Evolutionary conservation across 2,888 invertebrate species (phyloP).

Genomic region (Cerastis leucographa): DNA sequence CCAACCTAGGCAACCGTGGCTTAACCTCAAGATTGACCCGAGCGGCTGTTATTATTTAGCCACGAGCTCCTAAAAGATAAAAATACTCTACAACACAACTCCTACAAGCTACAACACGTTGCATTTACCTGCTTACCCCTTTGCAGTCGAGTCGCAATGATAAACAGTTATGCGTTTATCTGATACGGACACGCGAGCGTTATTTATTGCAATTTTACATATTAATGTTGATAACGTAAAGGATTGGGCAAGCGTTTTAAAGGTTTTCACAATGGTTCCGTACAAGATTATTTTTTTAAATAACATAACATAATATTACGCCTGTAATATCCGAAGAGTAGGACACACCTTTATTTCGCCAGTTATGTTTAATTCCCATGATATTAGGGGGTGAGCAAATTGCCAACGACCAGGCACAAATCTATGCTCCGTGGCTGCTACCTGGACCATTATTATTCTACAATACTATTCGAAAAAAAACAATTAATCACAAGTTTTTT

Average conservation of each 20-base stretch:
- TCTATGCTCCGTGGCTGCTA: no score
- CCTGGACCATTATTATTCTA: no score
- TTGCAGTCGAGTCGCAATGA: constrained; percentile 60
- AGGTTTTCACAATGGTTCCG: constrained; percentile 44
- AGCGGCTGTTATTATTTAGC: no score
- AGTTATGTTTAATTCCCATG: no score
- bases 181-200: constrained; percentile 69
- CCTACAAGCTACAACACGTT: constrained; percentile 14
- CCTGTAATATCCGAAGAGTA: no score
- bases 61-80: neutral
- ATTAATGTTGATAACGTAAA: constrained; percentile 68
- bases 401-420: no score
- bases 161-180: constrained; percentile 67
- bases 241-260: constrained; percentile 48
- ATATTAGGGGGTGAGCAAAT: no score
- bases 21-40: no score
- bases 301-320: no score
- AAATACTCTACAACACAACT: constrained; percentile 16
- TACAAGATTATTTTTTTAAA: neutral
- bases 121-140: constrained; percentile 47
- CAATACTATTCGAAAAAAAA: no score
- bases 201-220: constrained; percentile 71
- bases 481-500: no score
- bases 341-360: neutral
- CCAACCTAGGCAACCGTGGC: no score